Evolutionary conservation across 2,113 vertebrate genomes (phyloP).

Genomic region (Accipiter virgatus): DNA sequence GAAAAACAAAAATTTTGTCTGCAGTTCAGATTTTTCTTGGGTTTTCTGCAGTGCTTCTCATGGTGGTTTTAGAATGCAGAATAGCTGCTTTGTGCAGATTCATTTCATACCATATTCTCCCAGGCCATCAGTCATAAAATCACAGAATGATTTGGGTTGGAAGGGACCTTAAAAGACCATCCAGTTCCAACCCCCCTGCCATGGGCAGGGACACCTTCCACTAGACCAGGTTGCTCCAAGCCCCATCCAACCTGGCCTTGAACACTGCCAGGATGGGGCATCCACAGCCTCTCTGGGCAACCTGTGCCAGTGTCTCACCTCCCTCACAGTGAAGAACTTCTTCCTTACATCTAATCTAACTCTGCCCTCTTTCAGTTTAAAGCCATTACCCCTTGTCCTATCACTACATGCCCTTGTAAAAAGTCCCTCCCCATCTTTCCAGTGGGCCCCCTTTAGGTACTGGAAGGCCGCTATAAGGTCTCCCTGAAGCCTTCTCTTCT

Average conservation of each 20-base stretch:
- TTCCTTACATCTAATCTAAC: background rate
- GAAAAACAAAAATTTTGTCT: background rate
- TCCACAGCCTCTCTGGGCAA: background rate
- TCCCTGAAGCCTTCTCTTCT: background rate
- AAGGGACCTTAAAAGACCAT: background rate
- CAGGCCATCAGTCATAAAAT: background rate
- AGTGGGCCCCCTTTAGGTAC: background rate
- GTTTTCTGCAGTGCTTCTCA: background rate
- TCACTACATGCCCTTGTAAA: background rate
- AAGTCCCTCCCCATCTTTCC: fast-evolving
- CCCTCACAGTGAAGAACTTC: background rate
- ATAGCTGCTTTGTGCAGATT: background rate
- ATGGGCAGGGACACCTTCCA: background rate
- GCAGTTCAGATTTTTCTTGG: background rate
- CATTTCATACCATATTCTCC: background rate
- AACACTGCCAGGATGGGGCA: background rate
- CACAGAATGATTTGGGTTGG: background rate
- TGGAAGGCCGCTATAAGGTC: background rate
- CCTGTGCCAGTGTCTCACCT: background rate
- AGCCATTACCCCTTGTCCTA: fast-evolving
- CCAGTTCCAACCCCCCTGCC: too few species aligned
- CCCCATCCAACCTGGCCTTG: background rate
- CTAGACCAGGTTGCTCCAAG: background rate
- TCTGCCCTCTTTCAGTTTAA: background rate
- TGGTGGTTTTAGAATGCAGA: background rate